Conservation (phyloP, 2,888 invertebrate species). For the Synanthedon myopaeformis region DNA sequence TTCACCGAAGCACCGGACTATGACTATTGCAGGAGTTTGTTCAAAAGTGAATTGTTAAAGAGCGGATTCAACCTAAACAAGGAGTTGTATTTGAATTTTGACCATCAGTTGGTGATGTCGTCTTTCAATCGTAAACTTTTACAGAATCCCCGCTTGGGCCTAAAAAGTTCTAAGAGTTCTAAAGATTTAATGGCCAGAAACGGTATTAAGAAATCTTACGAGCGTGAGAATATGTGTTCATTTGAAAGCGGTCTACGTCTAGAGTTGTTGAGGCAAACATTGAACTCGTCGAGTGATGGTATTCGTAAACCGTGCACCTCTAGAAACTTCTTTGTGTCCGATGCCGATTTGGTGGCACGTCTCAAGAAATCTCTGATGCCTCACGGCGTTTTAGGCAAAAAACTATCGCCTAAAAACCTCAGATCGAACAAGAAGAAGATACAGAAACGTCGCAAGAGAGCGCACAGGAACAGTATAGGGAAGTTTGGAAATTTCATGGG, state of each 20-base stretch:
- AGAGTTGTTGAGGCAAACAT: constrained; percentile 49
- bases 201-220: constrained; percentile 51
- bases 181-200: constrained; percentile 46
- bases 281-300: constrained; percentile 58
- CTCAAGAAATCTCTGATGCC: constrained; percentile 63
- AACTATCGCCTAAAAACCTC: constrained; percentile 73
- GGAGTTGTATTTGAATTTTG: constrained; percentile 53
- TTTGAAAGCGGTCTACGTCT: constrained; percentile 55
- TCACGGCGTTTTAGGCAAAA: constrained; percentile 59
- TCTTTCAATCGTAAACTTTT: constrained; percentile 43
- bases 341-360: constrained; percentile 54
- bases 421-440: constrained; percentile 69
- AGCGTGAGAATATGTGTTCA: constrained; percentile 54
- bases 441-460: constrained; percentile 53
- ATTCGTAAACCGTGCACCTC: constrained; percentile 55
- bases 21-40: constrained; percentile 75
- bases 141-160: constrained; percentile 40
- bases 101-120: constrained; percentile 37
- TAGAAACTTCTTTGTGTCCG: constrained; percentile 61
- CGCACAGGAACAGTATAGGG: constrained; percentile 54
- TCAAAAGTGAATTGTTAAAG: constrained; percentile 74
- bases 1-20: constrained; percentile 85
- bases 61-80: constrained; percentile 52
- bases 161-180: constrained; percentile 39
- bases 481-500: constrained; percentile 67